Evolutionary conservation across 2,888 invertebrate genomes (phyloP), one percentile per base, ranked within the genome.

Genomic region (Beris morrisii): DNA sequence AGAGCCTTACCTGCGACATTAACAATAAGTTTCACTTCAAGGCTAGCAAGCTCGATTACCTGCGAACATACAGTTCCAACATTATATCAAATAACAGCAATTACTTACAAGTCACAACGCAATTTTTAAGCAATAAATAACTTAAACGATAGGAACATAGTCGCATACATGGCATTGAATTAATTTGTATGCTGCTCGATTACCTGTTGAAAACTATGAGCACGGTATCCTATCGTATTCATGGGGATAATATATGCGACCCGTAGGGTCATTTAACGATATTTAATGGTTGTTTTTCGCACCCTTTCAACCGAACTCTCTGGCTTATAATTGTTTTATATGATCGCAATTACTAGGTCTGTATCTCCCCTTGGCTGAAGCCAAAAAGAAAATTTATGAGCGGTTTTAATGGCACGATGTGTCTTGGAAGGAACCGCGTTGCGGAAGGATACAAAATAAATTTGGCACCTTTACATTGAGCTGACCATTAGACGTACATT

Each of bases 261-360:
- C 55, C 55, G 38, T 38, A 43, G 43, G 55, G 55, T 56, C 55
- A 56, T 56, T 56, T 56, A 56, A 56, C 55, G 13, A 43, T 28
- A 43, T 56, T 13, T 56, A 56, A 56, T 56, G 55, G 55, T 56
- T 56, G 55, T 56, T 56, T 56, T 56, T 56, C 55, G 55, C 55
- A 56, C 55, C 55, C 55, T 56, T 56, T 56, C 55, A 38, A 56
- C 55, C 7, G 38, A 13, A 5, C 38, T 32, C 13, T 38, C 13
- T 13, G 38, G 38, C 38, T 32, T 56, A 56, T 56, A 56, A 56
- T 56, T 56, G 55, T 56, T 56, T 56, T 38, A 56, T 56, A 56
- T 38, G 55, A 56, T 56, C 43, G 38, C 32, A 38, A 56, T 56
- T 56, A 56, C 38, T 56, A 56, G 55, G 13, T n/a, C 13, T 22